phyloP scores from a whole-genome alignment of 2,113 vertebrate species.

The Bubo bubo region DNA sequence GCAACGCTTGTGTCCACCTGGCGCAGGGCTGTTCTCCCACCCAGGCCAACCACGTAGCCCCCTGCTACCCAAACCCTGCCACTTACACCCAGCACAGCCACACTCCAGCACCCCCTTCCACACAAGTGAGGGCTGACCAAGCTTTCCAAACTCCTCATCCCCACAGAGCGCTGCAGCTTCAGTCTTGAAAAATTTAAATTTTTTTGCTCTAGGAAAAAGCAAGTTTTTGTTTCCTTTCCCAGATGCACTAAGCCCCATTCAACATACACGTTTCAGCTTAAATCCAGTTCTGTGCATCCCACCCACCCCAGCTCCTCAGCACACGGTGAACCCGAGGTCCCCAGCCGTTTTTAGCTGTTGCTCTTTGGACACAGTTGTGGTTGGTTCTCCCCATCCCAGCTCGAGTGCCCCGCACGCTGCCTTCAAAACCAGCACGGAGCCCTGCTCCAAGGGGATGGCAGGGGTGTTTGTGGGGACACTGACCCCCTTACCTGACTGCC shows the following conservation, averaged over 20 bases:
- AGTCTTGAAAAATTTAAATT: rapidly evolving
- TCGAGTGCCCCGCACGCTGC: rapidly evolving
- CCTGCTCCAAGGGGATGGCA: rapidly evolving
- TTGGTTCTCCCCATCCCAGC: background rate
- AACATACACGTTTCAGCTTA: rapidly evolving
- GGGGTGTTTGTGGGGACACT: rapidly evolving
- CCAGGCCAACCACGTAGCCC: background rate
- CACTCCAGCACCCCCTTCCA: background rate
- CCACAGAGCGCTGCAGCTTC: background rate
- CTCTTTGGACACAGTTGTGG: rapidly evolving
- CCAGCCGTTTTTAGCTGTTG: background rate
- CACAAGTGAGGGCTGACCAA: too few relatives aligned
- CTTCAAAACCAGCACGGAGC: too few relatives aligned
- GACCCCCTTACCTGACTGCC: constrained; percentile 82
- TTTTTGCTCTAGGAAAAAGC: rapidly evolving
- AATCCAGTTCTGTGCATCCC: background rate
- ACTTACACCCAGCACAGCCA: background rate
- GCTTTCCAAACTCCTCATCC: too few relatives aligned
- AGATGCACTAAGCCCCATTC: rapidly evolving
- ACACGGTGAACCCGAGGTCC: rapidly evolving
- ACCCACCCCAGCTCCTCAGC: background rate
- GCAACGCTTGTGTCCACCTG: rapidly evolving
- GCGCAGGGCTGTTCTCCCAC: background rate
- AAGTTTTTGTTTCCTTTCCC: background rate
- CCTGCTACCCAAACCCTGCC: background rate